Evolutionary conservation across 2,113 vertebrate species (phyloP).

Genomic region (Sisor rabdophorus): DNA sequence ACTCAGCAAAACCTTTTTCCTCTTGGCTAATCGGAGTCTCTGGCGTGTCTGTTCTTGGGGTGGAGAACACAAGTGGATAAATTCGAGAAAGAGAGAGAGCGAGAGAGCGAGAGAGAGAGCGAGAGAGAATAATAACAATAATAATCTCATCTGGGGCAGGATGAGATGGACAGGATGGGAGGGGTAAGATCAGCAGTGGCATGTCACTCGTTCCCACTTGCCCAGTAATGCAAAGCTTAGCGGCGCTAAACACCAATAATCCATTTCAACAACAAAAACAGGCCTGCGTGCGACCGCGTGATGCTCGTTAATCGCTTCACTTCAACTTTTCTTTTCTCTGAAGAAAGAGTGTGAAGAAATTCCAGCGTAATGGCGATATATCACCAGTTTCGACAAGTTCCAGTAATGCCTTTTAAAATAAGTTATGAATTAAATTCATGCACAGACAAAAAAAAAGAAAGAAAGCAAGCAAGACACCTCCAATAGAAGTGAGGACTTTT

Average conservation of each 20-base stretch:
- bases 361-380: not conserved
- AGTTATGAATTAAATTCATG: not conserved
- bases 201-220: constrained; percentile 28
- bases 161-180: constrained; percentile 41
- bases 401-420: not conserved
- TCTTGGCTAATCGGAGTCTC: constrained; percentile 11
- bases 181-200: constrained; percentile 17
- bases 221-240: constrained; percentile 10
- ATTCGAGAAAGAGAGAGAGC: not conserved
- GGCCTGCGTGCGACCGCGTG: not conserved
- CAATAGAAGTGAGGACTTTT: not conserved
- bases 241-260: not conserved
- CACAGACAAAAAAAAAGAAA: not conserved
- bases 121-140: constrained; percentile 39
- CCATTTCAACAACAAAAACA: not conserved
- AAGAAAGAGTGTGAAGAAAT: not conserved
- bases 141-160: constrained; percentile 43
- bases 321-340: not conserved
- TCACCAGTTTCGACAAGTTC: not conserved
- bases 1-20: constrained; percentile 24
- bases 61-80: constrained; percentile 32
- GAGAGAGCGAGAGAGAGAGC: constrained; percentile 11
- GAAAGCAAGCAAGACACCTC: not conserved
- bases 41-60: constrained; percentile 21
- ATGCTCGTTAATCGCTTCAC: not conserved